phyloP scores from a whole-genome alignment of 2,797 vertebrate genomes.

The Vespertilio murinus region DNA sequence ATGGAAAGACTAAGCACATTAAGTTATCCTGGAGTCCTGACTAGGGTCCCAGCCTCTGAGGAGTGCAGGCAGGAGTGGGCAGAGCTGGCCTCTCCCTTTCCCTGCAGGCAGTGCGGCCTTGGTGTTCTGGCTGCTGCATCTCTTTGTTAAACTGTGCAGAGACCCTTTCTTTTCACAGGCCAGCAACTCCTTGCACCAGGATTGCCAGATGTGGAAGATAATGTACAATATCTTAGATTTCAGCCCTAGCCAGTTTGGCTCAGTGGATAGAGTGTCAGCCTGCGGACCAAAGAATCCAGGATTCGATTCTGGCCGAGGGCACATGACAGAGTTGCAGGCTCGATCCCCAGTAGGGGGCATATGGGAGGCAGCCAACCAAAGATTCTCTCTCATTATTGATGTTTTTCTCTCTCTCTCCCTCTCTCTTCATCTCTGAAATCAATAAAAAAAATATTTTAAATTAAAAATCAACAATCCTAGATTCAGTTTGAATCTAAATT shows the following conservation, averaged over 20 bases:
- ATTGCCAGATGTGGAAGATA: background rate
- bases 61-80: background rate
- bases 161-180: background rate
- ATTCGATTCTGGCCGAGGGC: background rate
- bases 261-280: background rate
- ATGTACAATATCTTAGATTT: background rate
- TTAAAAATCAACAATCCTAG: background rate
- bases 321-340: background rate
- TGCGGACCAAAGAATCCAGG: background rate
- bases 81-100: fast-evolving
- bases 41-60: background rate
- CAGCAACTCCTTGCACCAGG: background rate
- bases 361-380: background rate
- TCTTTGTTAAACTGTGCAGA: fast-evolving
- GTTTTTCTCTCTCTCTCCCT: background rate
- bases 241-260: background rate
- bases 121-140: background rate
- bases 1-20: background rate
- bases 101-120: fast-evolving
- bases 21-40: background rate
- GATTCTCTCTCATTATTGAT: background rate
- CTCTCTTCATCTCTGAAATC: background rate
- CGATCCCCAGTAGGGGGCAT: background rate
- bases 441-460: background rate
- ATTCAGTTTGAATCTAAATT: background rate